Conservation (phyloP, 2,113 vertebrate species). For the Microcebus griseorufus region DNA sequence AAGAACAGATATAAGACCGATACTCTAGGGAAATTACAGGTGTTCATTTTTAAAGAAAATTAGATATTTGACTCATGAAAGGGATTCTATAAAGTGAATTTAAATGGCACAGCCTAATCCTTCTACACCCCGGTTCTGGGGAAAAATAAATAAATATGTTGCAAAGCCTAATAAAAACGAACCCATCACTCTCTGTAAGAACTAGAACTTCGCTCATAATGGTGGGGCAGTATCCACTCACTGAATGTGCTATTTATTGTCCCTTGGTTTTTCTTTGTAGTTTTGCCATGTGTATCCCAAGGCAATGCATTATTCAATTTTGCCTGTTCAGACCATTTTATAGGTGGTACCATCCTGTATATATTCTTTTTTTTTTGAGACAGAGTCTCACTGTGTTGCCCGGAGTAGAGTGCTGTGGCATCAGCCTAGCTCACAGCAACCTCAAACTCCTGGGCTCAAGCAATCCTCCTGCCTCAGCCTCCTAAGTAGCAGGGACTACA, state of each 20-base stretch:
- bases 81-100: neutral
- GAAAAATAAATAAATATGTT: too few relatives aligned
- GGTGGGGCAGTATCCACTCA: fast-evolving
- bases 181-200: neutral
- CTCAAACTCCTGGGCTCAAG: too few relatives aligned
- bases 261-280: neutral
- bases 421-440: too few relatives aligned
- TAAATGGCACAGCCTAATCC: neutral
- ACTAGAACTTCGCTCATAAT: neutral
- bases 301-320: neutral
- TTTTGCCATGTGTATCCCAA: neutral
- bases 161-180: neutral
- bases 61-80: constrained; percentile 6
- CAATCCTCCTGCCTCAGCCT: too few relatives aligned
- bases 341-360: neutral
- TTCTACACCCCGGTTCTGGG: too few relatives aligned
- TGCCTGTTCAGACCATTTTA: neutral
- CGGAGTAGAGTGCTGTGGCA: too few relatives aligned
- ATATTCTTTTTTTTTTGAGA: neutral
- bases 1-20: neutral
- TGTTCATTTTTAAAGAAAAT: neutral
- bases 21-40: neutral
- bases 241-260: neutral
- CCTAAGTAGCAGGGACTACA: too few relatives aligned
- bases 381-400: too few relatives aligned